These are phyloP conservation scores for Exaiptasia diaphana DNA, from an alignment of 64 coral and sea anemone genomes.

Conservation along the genomic window DNA sequence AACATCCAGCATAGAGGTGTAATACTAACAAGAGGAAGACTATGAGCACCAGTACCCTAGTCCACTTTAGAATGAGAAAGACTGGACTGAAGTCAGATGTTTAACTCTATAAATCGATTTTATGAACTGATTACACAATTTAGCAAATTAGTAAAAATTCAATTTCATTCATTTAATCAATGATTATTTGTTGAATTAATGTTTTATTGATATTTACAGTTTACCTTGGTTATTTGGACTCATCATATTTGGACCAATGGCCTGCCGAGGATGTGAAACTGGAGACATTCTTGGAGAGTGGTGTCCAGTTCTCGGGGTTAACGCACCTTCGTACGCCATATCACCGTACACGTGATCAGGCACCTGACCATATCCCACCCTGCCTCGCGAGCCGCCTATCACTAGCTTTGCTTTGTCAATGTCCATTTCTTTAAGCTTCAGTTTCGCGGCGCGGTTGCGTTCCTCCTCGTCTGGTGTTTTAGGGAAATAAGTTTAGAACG, in stretches of 20 bases:
- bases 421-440: conserved; percentile 66
- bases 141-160: too few species aligned
- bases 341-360: conserved; percentile 66
- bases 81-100: too few species aligned
- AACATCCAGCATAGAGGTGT: too few species aligned
- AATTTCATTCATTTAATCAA: too few species aligned
- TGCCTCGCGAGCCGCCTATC: conserved; percentile 71
- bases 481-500: conserved; percentile 16
- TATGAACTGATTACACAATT: too few species aligned
- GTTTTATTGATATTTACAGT: neutral
- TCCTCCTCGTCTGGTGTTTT: conserved; percentile 76
- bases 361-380: conserved; percentile 78
- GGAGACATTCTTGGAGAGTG: conserved; percentile 68
- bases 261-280: conserved; percentile 14
- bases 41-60: too few species aligned
- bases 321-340: conserved; percentile 51
- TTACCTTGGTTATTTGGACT: neutral
- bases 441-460: conserved; percentile 59
- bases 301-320: conserved; percentile 63
- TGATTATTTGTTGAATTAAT: neutral
- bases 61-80: too few species aligned
- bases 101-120: too few species aligned
- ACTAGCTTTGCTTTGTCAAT: conserved; percentile 65
- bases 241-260: conserved; percentile 5
- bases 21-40: too few species aligned